Conservation (phyloP, 1,140 invertebrate species). For the Aphelenchoides besseyi region DNA sequence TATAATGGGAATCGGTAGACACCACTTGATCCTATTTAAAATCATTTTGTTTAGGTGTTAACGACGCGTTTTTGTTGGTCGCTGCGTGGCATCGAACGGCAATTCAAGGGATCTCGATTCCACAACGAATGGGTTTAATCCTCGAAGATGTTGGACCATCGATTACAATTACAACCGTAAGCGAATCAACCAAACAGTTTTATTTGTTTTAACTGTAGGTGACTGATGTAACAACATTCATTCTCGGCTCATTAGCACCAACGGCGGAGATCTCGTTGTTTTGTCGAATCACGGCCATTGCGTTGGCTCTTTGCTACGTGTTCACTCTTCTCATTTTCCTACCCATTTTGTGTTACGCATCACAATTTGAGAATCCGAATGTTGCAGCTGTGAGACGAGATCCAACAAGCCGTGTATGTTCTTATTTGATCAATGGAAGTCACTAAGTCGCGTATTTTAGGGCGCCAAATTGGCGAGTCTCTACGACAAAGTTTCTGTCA, state of each 20-base stretch:
- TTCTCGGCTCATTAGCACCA: conserved; percentile 86
- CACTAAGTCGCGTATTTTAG: conserved; percentile 1
- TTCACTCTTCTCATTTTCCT: conserved; percentile 59
- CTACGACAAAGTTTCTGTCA: conserved; percentile 16
- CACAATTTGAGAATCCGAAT: conserved; percentile 21
- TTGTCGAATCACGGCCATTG: conserved; percentile 56
- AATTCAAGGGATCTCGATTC: background rate
- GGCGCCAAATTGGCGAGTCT: conserved; percentile 1
- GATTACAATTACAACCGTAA: conserved; percentile 89
- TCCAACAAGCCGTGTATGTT: conserved; percentile 14
- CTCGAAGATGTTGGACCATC: conserved; percentile 83
- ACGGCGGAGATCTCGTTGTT: conserved; percentile 72
- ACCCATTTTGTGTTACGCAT: conserved; percentile 49
- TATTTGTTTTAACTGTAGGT: conserved; percentile 38
- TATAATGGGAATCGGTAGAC: conserved; percentile 35
- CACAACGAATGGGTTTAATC: conserved; percentile 45
- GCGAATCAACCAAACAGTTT: too few relatives aligned
- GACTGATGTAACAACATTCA: conserved; percentile 93
- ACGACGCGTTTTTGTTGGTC: conserved; percentile 57
- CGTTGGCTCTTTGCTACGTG: conserved; percentile 55
- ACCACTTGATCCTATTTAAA: conserved; percentile 4
- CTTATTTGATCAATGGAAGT: too few relatives aligned
- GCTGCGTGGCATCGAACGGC: conserved; percentile 54
- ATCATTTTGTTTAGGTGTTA: conserved; percentile 50
- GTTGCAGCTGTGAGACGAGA: background rate